Conservation (phyloP, 2,888 invertebrate genomes). For the Platerodrilus igneus region DNA sequence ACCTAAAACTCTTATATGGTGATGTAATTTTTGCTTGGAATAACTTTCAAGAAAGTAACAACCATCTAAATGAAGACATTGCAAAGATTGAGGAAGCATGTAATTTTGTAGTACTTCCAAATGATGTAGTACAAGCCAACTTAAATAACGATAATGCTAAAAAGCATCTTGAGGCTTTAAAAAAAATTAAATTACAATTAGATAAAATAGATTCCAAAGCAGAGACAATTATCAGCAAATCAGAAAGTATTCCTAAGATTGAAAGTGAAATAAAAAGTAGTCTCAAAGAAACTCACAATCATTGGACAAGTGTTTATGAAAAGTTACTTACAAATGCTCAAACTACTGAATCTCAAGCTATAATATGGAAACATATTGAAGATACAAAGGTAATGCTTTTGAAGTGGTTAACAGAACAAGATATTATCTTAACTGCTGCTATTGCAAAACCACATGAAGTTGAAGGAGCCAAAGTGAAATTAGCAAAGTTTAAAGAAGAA, state of each 20-base stretch:
- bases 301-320: conserved; percentile 69
- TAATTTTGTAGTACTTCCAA: conserved; percentile 62
- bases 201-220: conserved; percentile 76
- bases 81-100: conserved; percentile 64
- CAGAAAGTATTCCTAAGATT: conserved; percentile 64
- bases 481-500: conserved; percentile 82
- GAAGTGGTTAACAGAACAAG: conserved; percentile 80
- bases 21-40: conserved; percentile 69
- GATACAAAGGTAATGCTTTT: conserved; percentile 78
- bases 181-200: conserved; percentile 67
- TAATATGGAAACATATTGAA: conserved; percentile 91
- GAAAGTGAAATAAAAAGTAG: conserved; percentile 58
- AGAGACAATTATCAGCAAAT: conserved; percentile 64
- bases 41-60: conserved; percentile 68
- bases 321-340: conserved; percentile 69
- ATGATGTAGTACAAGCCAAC: conserved; percentile 68
- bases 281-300: conserved; percentile 58
- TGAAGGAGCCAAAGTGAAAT: conserved; percentile 70
- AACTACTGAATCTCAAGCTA: conserved; percentile 79
- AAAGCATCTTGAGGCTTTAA: conserved; percentile 68
- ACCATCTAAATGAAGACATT: conserved; percentile 66
- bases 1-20: conserved; percentile 69
- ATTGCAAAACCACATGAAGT: conserved; percentile 74
- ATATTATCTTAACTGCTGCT: conserved; percentile 69
- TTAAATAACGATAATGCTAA: conserved; percentile 69